A percentile compares a stretch with the other conserved stretches of the same genome.
These are phyloP conservation scores for Cephalopholis sonnerati DNA, from an alignment of 2,113 vertebrate species.

Conservation along the genomic window DNA sequence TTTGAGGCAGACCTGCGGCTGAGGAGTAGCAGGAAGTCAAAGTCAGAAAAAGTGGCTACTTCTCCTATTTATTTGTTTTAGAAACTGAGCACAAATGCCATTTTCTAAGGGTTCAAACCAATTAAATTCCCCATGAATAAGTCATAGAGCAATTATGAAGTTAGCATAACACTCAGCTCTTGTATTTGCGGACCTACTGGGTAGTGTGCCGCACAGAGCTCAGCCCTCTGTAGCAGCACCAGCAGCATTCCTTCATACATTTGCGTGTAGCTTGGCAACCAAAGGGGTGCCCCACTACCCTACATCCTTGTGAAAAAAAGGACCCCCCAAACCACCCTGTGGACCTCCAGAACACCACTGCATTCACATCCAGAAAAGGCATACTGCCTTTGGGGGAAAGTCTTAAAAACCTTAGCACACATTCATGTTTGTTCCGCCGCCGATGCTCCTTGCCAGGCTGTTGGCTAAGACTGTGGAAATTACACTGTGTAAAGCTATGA, in stretches of 20 bases:
- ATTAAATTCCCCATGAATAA: conserved; percentile 41
- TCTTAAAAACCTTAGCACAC: conserved; percentile 38
- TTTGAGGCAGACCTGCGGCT: neutral
- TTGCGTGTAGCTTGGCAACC: conserved; percentile 78
- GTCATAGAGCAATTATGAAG: conserved; percentile 25
- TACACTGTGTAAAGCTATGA: conserved; percentile 22
- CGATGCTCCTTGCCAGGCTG: conserved; percentile 16
- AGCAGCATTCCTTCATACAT: conserved; percentile 76
- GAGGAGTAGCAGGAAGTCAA: neutral
- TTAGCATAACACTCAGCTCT: neutral
- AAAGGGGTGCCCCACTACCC: conserved; percentile 80
- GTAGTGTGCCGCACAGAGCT: conserved; percentile 6
- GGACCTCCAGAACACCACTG: conserved; percentile 42
- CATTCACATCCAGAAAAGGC: conserved; percentile 51
- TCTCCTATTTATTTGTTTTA: neutral
- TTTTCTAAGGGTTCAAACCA: neutral
- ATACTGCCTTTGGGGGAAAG: conserved; percentile 33
- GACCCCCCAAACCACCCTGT: conserved; percentile 21
- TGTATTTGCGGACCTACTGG: conserved; percentile 15
- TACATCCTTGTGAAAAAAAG: conserved; percentile 74
- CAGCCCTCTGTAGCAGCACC: conserved; percentile 52
- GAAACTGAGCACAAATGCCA: neutral
- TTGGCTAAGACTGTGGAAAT: conserved; percentile 42
- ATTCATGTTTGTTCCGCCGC: conserved; percentile 9
- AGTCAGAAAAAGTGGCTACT: neutral